Conservation (phyloP, 2,113 vertebrate species). For the Aphyosemion australe region DNA sequence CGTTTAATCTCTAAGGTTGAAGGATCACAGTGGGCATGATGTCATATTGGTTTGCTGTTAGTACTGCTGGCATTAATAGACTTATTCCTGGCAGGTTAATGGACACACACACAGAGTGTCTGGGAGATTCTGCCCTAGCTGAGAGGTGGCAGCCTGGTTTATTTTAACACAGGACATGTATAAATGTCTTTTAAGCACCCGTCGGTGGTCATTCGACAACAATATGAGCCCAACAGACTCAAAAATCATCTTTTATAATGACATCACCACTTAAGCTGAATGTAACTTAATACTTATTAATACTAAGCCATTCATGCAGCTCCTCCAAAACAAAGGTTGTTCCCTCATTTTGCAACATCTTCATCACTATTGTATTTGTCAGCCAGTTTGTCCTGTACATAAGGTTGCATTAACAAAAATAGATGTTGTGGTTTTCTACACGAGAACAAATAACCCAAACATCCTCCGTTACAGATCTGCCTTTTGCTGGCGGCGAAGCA, state of each 20-base stretch:
- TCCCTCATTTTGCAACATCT: background rate
- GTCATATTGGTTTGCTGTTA: background rate
- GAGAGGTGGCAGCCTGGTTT: background rate
- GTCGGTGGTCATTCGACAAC: background rate
- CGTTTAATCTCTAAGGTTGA: background rate
- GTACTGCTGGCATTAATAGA: background rate
- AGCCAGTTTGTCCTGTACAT: background rate
- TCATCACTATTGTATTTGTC: background rate
- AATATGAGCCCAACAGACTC: background rate
- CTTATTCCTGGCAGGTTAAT: background rate
- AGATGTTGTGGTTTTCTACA: background rate
- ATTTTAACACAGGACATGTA: background rate
- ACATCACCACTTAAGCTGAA: no score
- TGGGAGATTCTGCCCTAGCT: background rate
- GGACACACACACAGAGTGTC: background rate
- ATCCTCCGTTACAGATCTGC: background rate
- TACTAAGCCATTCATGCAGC: background rate
- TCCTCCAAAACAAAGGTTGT: background rate
- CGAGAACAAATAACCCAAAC: constrained; percentile 7
- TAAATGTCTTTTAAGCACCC: no score
- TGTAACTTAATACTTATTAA: no score
- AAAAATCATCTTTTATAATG: background rate
- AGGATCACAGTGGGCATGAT: background rate
- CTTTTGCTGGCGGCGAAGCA: background rate
- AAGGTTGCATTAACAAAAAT: background rate